These are phyloP conservation scores for Drosophila miranda DNA, from an alignment of 1,140 invertebrate species.

Conservation along the genomic window DNA sequence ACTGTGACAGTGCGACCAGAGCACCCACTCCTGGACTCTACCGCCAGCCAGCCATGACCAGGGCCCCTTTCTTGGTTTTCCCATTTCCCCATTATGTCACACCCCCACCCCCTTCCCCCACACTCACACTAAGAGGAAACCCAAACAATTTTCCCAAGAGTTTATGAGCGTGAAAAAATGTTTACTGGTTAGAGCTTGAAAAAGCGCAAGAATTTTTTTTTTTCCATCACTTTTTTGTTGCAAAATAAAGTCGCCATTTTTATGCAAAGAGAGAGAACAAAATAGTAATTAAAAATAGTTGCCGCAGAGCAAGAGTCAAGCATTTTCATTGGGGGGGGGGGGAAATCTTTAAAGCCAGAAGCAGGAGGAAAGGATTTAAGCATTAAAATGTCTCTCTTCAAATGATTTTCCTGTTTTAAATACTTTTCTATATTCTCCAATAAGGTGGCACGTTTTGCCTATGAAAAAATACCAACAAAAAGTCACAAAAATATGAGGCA, in stretches of 20 bases:
- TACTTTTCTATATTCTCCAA: too few species aligned
- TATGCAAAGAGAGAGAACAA: slow-evolving; percentile 17
- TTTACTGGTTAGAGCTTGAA: slow-evolving; percentile 47
- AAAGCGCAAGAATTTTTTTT: slow-evolving; percentile 37
- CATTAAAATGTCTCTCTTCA: too few species aligned
- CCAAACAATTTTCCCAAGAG: slow-evolving; percentile 60
- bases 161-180: slow-evolving; percentile 66
- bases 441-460: too few species aligned
- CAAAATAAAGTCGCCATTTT: slow-evolving; percentile 33
- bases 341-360: too few species aligned
- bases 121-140: slow-evolving; percentile 3
- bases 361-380: too few species aligned
- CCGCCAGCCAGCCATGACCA: too few species aligned
- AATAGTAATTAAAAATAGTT: slow-evolving; percentile 31
- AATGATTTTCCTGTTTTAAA: too few species aligned
- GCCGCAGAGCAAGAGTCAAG: slow-evolving; percentile 7
- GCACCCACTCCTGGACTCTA: slow-evolving; percentile 15
- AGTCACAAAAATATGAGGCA: slow-evolving; percentile 32
- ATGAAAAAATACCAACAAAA: slow-evolving; percentile 9
- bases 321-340: slow-evolving; percentile 8
- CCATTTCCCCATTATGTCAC: slow-evolving; percentile 37
- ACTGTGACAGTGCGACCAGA: slow-evolving; percentile 34
- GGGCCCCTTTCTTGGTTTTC: not conserved
- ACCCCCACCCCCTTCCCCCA: slow-evolving; percentile 6
- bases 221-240: slow-evolving; percentile 4